Percentiles rank a stretch among this genome's conserved stretches.
Evolutionary conservation across 1,140 invertebrate genomes (phyloP).

Genomic region (Physella acuta): DNA sequence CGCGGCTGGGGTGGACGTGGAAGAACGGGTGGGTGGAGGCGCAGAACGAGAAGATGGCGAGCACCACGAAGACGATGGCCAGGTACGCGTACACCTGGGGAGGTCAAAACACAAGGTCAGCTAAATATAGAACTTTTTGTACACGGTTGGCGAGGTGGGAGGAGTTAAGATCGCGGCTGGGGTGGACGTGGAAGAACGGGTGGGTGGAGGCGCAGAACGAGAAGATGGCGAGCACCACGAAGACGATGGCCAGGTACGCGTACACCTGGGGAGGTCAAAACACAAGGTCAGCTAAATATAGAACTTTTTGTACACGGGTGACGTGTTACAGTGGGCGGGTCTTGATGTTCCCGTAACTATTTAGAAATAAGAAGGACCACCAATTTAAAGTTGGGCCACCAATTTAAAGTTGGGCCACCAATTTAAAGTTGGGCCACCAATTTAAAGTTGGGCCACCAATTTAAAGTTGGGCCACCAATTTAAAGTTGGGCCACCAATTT

Average conservation of each 20-base stretch:
- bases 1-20: not conserved
- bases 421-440: too few relatives aligned
- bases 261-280: conserved; percentile 36
- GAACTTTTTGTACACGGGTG: too few relatives aligned
- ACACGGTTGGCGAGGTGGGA: too few relatives aligned
- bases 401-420: too few relatives aligned
- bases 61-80: conserved; percentile 31
- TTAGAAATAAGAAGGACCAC: not conserved
- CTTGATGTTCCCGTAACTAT: not conserved
- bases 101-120: conserved; percentile 72
- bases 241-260: conserved; percentile 29
- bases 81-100: conserved; percentile 35
- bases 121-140: too few relatives aligned
- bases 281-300: too few relatives aligned
- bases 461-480: too few relatives aligned
- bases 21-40: conserved; percentile 30
- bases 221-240: conserved; percentile 38
- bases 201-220: conserved; percentile 38
- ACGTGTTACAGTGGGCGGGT: not conserved
- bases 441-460: too few relatives aligned
- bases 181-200: conserved; percentile 19
- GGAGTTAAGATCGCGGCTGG: too few relatives aligned
- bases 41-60: conserved; percentile 41
- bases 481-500: too few relatives aligned
- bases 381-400: too few relatives aligned